Conservation (phyloP, 2,113 vertebrate species). For the Gnathonemus echidnorhynchus region DNA sequence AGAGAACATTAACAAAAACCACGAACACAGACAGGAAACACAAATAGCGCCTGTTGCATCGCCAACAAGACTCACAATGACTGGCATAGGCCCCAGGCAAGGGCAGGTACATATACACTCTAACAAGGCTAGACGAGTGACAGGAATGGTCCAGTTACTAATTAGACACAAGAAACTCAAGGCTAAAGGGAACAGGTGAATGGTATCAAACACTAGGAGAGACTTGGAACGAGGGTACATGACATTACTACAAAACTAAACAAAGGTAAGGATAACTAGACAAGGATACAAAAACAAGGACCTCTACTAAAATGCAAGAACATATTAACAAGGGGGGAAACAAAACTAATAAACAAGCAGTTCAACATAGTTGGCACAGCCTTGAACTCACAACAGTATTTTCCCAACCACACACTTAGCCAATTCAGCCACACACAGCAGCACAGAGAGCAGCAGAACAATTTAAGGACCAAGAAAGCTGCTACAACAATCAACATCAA, state of each 20-base stretch:
- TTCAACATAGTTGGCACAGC: background rate
- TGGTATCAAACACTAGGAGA: background rate
- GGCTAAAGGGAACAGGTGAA: background rate
- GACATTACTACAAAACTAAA: background rate
- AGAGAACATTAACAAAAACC: too few relatives aligned
- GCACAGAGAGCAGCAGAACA: background rate
- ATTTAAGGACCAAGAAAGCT: background rate
- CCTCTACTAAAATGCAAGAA: background rate
- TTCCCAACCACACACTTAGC: background rate
- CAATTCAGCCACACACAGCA: background rate
- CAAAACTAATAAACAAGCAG: background rate
- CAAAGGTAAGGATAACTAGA: background rate
- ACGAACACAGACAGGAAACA: too few relatives aligned
- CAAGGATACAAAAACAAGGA: background rate
- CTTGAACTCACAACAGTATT: background rate
- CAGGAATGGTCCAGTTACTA: background rate
- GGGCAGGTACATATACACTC: background rate
- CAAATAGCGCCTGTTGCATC: background rate
- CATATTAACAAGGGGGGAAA: background rate
- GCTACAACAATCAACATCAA: background rate
- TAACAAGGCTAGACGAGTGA: too few relatives aligned
- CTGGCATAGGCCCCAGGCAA: background rate
- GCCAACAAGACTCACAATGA: background rate
- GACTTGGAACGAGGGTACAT: background rate
- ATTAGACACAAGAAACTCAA: background rate